Base-by-base conservation (phyloP, 2,888 invertebrate genomes). In the Unio delphinus region DNA sequence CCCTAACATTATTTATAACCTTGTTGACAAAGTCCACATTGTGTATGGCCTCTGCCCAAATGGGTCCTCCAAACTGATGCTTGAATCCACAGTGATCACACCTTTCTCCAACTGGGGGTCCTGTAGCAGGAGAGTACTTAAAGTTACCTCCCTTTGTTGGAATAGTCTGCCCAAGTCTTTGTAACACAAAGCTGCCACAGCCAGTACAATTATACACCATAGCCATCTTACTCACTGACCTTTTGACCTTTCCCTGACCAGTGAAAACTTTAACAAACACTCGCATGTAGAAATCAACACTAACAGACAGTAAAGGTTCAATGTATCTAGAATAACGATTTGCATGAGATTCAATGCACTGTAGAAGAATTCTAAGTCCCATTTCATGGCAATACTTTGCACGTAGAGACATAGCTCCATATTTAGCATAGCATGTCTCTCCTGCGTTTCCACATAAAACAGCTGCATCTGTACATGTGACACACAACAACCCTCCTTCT, bases 391-490 rank as follows among this genome's bases (percentile, higher is more conserved):
- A 89, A 70, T 76, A 87, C 87, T 95, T 95, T 20, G 94, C 93
- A 84, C 94, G 94, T 61, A 98, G 90, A 1, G 98, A 95, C 69
- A 97, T 91, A 0, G 97, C 93, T 0, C 98, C 98, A 88, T 99
- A 99, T 91, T 98, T 98, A 15, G 94, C 93, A 83, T 94, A 93
- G 88, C 98, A 98, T 0, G 98, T 95, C 90, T 99, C 99, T 0
- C 97, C 95, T 0, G 95, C 93, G 91, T 98, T 98, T 0, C 99
- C 99, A 70, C 98, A 98, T 62, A 99, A 90, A 0, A 98, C 95
- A 0, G 91, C 92, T 95, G 98, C 96, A 89, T 99, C 99, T 0
- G 99, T 99, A 45, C 98, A 98, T 0, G 99, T 99, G 0, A 99
- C 94, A 81, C 98, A 92, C 55, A 99, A 90, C 45, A 99, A 88